Conservation (phyloP, 2,888 invertebrate genomes). For the Rugalucina vietnamica region DNA sequence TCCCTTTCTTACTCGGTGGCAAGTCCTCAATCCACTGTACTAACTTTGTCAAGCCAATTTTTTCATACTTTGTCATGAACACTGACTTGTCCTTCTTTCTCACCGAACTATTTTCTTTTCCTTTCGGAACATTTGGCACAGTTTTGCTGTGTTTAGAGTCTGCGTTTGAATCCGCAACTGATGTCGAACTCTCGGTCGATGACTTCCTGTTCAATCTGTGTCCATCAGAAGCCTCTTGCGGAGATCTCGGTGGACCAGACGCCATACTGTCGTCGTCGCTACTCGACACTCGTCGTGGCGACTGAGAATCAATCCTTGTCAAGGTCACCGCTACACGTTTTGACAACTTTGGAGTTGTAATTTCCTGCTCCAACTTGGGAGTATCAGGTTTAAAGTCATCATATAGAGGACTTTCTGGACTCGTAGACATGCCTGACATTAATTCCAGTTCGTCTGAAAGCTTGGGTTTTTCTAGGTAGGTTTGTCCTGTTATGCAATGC, state of each 20-base stretch:
- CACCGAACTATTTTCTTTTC: slow-evolving; percentile 47
- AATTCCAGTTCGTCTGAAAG: slow-evolving; percentile 62
- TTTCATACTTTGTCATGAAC: slow-evolving; percentile 78
- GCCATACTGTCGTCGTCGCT: slow-evolving; percentile 65
- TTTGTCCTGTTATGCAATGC: slow-evolving; percentile 90
- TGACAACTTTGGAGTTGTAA: slow-evolving; percentile 64
- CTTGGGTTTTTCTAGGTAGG: slow-evolving; percentile 72
- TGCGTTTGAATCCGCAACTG: slow-evolving; percentile 34
- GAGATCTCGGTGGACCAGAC: slow-evolving; percentile 51
- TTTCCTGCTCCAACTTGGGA: neutral
- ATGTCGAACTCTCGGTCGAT: slow-evolving; percentile 64
- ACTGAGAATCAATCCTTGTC: slow-evolving; percentile 74
- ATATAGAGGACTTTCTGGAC: slow-evolving; percentile 21
- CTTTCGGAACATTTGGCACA: slow-evolving; percentile 31
- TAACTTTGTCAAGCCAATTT: slow-evolving; percentile 85
- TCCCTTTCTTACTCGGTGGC: slow-evolving; percentile 94
- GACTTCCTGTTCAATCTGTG: slow-evolving; percentile 59
- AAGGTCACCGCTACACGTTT: slow-evolving; percentile 76
- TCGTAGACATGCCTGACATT: slow-evolving; percentile 30
- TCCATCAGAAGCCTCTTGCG: slow-evolving; percentile 44
- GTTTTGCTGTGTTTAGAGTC: neutral
- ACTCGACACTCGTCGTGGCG: slow-evolving; percentile 53
- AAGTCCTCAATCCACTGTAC: slow-evolving; percentile 95
- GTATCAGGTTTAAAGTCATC: neutral
- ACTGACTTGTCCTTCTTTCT: slow-evolving; percentile 64